phyloP scores from a whole-genome alignment of 2,797 vertebrate genomes.

The Enteromius treurensis region DNA sequence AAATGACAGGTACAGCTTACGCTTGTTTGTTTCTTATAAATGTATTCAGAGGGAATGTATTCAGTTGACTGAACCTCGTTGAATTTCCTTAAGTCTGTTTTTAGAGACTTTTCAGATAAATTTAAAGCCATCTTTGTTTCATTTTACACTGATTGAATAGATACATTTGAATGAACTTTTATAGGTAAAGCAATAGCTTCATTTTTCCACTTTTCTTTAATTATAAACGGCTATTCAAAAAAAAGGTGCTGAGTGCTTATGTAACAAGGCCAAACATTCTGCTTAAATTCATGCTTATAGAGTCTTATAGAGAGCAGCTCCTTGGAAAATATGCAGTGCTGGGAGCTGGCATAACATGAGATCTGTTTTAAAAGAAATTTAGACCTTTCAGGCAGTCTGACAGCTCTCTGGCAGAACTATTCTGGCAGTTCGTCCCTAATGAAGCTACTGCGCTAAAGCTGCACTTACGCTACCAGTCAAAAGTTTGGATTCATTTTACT shows the following conservation, averaged over 20 bases:
- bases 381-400: slow-evolving; percentile 27
- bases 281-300: neutral
- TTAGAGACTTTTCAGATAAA: neutral
- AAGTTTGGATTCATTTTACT: slow-evolving; percentile 8
- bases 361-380: slow-evolving; percentile 39
- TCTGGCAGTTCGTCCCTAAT: slow-evolving; percentile 9
- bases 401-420: slow-evolving; percentile 15
- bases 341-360: slow-evolving; percentile 23
- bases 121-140: neutral
- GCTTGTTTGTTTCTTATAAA: neutral
- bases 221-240: neutral
- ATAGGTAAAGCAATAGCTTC: neutral
- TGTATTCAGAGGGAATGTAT: neutral
- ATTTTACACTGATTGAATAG: neutral
- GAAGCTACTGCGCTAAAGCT: slow-evolving; percentile 17
- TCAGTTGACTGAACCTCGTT: neutral
- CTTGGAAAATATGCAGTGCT: slow-evolving; percentile 24
- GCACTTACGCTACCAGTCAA: neutral
- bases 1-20: slow-evolving; percentile 83
- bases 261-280: neutral
- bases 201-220: neutral
- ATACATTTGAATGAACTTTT: neutral
- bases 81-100: neutral
- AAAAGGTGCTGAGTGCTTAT: neutral
- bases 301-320: slow-evolving; percentile 29